phyloP scores from a whole-genome alignment of 1,140 invertebrate genomes.

The Drosophila trapezifrons region DNA sequence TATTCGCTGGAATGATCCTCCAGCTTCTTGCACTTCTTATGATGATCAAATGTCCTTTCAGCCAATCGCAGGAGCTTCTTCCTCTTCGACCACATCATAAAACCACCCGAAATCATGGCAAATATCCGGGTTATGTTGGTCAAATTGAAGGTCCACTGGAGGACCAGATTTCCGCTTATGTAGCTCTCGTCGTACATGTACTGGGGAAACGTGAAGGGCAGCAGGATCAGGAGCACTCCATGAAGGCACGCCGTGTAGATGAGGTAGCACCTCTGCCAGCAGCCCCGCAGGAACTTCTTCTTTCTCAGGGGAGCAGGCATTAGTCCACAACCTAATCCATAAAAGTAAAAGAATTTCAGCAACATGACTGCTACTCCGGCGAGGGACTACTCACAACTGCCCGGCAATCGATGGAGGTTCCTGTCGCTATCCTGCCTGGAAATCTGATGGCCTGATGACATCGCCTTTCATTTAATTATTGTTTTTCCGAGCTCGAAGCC shows the following conservation, averaged over 20 bases:
- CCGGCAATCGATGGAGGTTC: not conserved
- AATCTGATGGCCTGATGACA: conserved; percentile 4
- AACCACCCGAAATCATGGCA: conserved; percentile 25
- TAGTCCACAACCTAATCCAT: conserved; percentile 15
- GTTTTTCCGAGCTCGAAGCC: not conserved
- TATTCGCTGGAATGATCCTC: not conserved
- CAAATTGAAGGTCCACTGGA: conserved; percentile 35
- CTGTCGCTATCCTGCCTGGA: conserved; percentile 1
- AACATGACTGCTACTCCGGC: conserved; percentile 14
- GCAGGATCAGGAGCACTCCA: conserved; percentile 4
- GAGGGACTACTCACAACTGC: conserved; percentile 7
- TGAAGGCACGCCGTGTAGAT: conserved; percentile 24
- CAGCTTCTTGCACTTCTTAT: conserved; percentile 1
- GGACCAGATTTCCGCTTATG: conserved; percentile 20
- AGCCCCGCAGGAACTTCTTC: not conserved
- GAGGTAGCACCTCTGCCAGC: conserved; percentile 6
- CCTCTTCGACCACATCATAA: conserved; percentile 20
- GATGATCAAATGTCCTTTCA: not conserved
- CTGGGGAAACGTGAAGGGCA: conserved; percentile 32
- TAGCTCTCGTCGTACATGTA: conserved; percentile 39
- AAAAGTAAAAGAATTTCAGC: conserved; percentile 28
- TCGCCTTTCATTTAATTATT: conserved; percentile 17
- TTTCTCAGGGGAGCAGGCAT: conserved; percentile 25
- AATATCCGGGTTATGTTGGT: conserved; percentile 28
- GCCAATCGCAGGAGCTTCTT: conserved; percentile 1